Conservation (phyloP, 2,113 vertebrate species). For the Paramisgurnus dabryanus region DNA sequence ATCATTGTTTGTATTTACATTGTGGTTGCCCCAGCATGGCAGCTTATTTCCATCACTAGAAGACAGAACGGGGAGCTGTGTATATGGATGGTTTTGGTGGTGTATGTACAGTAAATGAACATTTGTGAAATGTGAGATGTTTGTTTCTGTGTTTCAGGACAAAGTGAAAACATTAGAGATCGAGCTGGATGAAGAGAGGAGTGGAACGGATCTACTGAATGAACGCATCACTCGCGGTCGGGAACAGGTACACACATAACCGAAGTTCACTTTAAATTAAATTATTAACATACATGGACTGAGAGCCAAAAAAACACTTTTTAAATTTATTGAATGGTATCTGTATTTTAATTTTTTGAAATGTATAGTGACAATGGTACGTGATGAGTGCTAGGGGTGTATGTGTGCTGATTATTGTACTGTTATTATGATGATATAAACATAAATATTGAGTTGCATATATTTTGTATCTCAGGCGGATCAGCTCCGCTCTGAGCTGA, state of each 20-base stretch:
- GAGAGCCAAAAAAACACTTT: too few species aligned
- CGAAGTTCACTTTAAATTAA: neutral
- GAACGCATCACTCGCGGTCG: conserved; percentile 83
- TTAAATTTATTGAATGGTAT: neutral
- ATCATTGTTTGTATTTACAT: too few species aligned
- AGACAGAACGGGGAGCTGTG: neutral
- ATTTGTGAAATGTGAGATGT: neutral
- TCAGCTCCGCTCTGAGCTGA: conserved; percentile 87
- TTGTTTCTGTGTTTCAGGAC: conserved; percentile 68
- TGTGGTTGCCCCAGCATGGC: too few species aligned
- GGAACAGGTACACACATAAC: conserved; percentile 77
- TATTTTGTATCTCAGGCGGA: conserved; percentile 77
- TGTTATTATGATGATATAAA: too few species aligned
- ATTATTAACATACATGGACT: too few species aligned
- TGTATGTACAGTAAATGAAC: rapidly evolving
- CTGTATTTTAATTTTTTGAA: neutral
- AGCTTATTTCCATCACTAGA: too few species aligned
- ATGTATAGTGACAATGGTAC: neutral
- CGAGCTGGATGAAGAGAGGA: conserved; percentile 90
- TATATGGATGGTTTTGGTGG: neutral
- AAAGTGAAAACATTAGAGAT: conserved; percentile 83
- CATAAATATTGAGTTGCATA: neutral
- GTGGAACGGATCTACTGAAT: conserved; percentile 81
- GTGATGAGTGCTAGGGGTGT: too few species aligned
- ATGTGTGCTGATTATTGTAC: too few species aligned